These are phyloP conservation scores for Diploscapter pachys DNA, from an alignment of 1,140 invertebrate species.

Conservation along the genomic window DNA sequence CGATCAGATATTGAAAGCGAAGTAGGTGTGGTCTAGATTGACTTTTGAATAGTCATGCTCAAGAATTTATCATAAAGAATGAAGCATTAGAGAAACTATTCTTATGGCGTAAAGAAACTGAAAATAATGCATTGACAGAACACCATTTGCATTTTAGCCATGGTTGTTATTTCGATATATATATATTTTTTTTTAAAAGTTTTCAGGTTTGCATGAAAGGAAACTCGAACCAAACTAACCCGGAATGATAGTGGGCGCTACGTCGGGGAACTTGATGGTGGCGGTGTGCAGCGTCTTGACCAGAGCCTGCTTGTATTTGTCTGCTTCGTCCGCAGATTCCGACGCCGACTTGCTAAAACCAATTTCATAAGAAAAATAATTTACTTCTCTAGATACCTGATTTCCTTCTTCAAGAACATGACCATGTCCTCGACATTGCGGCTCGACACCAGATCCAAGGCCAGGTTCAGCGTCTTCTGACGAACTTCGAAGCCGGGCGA, in stretches of 20 bases:
- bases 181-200: too few relatives aligned
- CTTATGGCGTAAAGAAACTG: too few relatives aligned
- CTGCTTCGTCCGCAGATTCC: constrained; percentile 79
- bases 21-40: too few relatives aligned
- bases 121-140: too few relatives aligned
- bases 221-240: too few relatives aligned
- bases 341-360: constrained; percentile 87
- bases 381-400: background rate
- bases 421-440: constrained; percentile 83
- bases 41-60: too few relatives aligned
- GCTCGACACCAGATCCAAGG: constrained; percentile 86
- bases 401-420: constrained; percentile 52
- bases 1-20: too few relatives aligned
- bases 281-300: constrained; percentile 90
- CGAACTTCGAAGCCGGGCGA: constrained; percentile 62
- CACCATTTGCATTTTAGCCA: too few relatives aligned
- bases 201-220: too few relatives aligned
- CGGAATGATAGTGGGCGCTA: constrained; percentile 85
- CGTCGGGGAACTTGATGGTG: constrained; percentile 95
- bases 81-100: too few relatives aligned
- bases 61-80: too few relatives aligned
- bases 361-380: constrained; percentile 23
- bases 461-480: constrained; percentile 77
- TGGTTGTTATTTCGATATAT: too few relatives aligned
- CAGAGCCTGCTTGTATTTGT: constrained; percentile 89